phyloP scores from a whole-genome alignment of 92 coral and sea anemone species.

The Isaurus tuberculatus region DNA sequence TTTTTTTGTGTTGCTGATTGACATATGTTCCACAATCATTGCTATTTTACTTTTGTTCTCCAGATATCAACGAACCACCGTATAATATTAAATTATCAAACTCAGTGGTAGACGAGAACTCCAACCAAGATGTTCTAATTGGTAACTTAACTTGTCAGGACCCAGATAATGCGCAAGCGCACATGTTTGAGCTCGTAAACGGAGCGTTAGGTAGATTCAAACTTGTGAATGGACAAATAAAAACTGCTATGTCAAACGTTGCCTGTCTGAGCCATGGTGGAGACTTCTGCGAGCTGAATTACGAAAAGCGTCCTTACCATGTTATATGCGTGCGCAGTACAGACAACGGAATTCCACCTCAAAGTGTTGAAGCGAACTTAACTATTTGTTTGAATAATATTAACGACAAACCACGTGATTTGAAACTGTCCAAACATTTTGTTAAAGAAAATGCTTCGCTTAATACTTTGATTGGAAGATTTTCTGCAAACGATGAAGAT shows the following conservation, averaged over 20 bases:
- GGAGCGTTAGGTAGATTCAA: slow-evolving; percentile 88
- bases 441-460: slow-evolving; percentile 89
- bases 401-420: slow-evolving; percentile 92
- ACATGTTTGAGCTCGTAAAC: slow-evolving; percentile 72
- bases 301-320: slow-evolving; percentile 70
- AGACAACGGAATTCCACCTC: slow-evolving; percentile 89
- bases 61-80: slow-evolving; percentile 93
- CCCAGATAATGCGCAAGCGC: slow-evolving; percentile 82
- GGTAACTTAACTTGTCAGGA: slow-evolving; percentile 79
- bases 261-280: slow-evolving; percentile 84
- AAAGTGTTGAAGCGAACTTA: slow-evolving; percentile 61
- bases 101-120: slow-evolving; percentile 75
- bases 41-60: background rate
- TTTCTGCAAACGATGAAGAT: slow-evolving; percentile 88
- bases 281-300: slow-evolving; percentile 80
- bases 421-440: slow-evolving; percentile 75
- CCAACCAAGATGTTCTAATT: slow-evolving; percentile 67
- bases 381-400: slow-evolving; percentile 80
- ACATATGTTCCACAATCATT: background rate
- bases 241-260: slow-evolving; percentile 75
- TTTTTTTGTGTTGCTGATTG: background rate
- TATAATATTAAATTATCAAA: slow-evolving; percentile 70
- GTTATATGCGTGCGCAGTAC: slow-evolving; percentile 89
- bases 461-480: slow-evolving; percentile 72
- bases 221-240: slow-evolving; percentile 68